Evolutionary conservation across 2,113 vertebrate genomes (phyloP).

Genomic region (Cacatua alba): DNA sequence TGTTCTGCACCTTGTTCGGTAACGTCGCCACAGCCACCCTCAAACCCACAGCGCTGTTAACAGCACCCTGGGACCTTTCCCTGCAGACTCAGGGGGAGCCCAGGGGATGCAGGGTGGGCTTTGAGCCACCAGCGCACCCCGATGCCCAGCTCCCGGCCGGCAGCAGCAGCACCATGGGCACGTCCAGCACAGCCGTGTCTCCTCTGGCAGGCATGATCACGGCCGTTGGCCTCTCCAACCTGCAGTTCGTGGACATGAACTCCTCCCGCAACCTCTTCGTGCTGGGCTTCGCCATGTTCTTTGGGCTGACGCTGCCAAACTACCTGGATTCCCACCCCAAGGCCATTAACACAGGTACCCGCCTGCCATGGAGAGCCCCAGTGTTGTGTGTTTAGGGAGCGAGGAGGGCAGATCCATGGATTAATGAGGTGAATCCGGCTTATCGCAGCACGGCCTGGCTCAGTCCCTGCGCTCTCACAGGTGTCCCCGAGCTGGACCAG

Average conservation of each 20-base stretch:
- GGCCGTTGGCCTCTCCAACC: conserved; percentile 93
- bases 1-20: conserved; percentile 99
- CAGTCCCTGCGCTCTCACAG: conserved; percentile 53
- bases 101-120: fast-evolving
- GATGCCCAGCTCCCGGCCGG: fast-evolving
- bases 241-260: conserved; percentile 96
- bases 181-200: background rate
- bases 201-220: conserved; percentile 91
- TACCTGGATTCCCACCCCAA: conserved; percentile 87
- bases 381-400: fast-evolving
- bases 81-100: fast-evolving
- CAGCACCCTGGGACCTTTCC: fast-evolving
- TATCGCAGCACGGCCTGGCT: fast-evolving
- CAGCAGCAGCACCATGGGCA: background rate
- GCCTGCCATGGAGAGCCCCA: fast-evolving
- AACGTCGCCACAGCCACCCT: background rate
- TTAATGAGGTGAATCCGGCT: background rate
- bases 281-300: conserved; percentile 95
- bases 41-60: fast-evolving
- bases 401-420: background rate
- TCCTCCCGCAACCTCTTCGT: conserved; percentile 97
- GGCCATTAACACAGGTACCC: conserved; percentile 87
- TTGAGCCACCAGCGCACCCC: background rate
- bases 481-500: conserved; percentile 89
- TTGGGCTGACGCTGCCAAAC: conserved; percentile 88